phyloP scores from a whole-genome alignment of 2,797 vertebrate genomes.

The Argyrosomus regius region DNA sequence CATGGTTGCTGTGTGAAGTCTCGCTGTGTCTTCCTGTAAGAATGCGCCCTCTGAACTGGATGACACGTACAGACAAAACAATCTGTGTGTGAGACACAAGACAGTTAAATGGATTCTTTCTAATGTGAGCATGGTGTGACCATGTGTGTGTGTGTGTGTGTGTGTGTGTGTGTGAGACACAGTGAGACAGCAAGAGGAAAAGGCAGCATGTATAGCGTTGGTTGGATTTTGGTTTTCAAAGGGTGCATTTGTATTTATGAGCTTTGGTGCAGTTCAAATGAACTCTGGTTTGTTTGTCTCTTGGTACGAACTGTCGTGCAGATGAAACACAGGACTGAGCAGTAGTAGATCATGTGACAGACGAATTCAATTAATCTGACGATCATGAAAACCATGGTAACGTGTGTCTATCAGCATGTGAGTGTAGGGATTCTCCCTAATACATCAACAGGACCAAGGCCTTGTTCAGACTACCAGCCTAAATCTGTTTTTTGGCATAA shows the following conservation, averaged over 20 bases:
- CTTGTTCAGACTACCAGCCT: neutral
- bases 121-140: slow-evolving; percentile 2
- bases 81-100: slow-evolving; percentile 67
- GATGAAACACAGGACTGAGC: neutral
- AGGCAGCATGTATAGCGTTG: neutral
- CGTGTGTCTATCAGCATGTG: neutral
- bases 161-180: slow-evolving; percentile 5
- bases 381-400: neutral
- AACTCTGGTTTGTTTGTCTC: neutral
- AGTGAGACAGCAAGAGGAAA: neutral
- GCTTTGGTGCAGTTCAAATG: neutral
- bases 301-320: neutral
- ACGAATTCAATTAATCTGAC: neutral
- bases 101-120: slow-evolving; percentile 66
- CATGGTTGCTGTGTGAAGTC: slow-evolving; percentile 61
- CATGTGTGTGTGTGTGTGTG: slow-evolving; percentile 16
- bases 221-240: neutral
- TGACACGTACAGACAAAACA: slow-evolving; percentile 79
- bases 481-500: no score
- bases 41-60: slow-evolving; percentile 79
- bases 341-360: neutral
- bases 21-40: slow-evolving; percentile 74
- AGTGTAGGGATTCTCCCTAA: neutral
- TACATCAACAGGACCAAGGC: neutral
- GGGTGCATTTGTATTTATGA: neutral